Conservation (phyloP, 2,113 vertebrate species). For the Saguinus imperator region DNA sequence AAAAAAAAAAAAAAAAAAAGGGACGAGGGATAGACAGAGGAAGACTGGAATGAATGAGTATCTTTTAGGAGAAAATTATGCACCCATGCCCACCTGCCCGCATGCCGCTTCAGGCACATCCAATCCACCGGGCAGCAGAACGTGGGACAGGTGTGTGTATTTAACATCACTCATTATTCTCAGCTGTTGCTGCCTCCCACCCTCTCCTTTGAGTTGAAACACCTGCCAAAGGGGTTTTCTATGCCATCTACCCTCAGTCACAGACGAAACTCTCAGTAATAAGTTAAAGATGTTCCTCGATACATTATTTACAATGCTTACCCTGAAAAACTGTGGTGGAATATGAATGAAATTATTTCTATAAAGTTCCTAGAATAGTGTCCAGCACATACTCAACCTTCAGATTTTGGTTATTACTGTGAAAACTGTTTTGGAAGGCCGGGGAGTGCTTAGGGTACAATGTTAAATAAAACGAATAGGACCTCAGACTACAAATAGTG, state of each 20-base stretch:
- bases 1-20: too few relatives aligned
- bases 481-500: neutral
- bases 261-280: neutral
- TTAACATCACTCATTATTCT: neutral
- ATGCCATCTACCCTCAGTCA: neutral
- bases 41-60: neutral
- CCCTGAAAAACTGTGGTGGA: neutral
- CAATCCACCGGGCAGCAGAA: neutral
- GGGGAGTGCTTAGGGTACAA: neutral
- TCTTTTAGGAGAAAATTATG: neutral
- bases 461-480: neutral
- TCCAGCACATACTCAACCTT: neutral
- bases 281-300: neutral
- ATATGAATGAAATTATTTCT: neutral
- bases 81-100: neutral
- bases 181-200: neutral
- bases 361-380: neutral
- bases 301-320: neutral
- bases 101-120: neutral
- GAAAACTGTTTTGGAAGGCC: neutral
- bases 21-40: neutral
- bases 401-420: neutral
- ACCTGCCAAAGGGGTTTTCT: neutral
- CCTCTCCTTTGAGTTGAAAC: neutral
- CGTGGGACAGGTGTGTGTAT: neutral